phyloP scores from a whole-genome alignment of 2,797 vertebrate genomes.

The Allobates femoralis region DNA sequence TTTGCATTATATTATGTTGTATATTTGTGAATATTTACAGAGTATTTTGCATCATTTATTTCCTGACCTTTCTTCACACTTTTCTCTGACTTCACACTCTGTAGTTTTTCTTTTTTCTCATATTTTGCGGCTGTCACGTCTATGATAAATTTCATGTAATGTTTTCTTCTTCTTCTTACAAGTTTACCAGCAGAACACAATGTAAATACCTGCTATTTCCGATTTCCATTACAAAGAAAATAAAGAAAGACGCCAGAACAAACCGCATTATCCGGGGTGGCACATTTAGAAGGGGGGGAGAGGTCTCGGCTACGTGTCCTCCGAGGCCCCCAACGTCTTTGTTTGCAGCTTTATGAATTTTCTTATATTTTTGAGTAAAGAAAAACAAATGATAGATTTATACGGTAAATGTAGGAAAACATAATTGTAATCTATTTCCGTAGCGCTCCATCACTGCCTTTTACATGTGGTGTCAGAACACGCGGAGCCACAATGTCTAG shows the following conservation, averaged over 20 bases:
- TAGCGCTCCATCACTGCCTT: neutral
- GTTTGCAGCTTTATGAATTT: neutral
- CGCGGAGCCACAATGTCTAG: neutral
- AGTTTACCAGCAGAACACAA: slow-evolving; percentile 22
- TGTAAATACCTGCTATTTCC: slow-evolving; percentile 50
- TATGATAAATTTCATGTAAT: slow-evolving; percentile 49
- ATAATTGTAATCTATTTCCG: slow-evolving; percentile 5
- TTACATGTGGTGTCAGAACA: neutral
- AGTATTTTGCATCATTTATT: neutral
- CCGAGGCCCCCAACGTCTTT: neutral
- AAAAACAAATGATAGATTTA: neutral
- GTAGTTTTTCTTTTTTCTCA: neutral
- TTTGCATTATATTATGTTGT: neutral
- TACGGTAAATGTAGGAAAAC: neutral
- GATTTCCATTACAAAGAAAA: slow-evolving; percentile 50
- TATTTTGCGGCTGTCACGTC: slow-evolving; percentile 34
- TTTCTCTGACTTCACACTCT: neutral
- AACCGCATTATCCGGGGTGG: neutral
- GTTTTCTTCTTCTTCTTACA: slow-evolving; percentile 22
- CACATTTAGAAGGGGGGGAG: neutral
- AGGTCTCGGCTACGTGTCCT: neutral
- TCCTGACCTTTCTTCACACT: slow-evolving; percentile 4
- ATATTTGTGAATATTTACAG: neutral
- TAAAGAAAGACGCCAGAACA: neutral
- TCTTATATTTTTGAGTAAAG: neutral